These are phyloP conservation scores for Ligdia adustata DNA, from an alignment of 2,888 invertebrate genomes.

Conservation along the genomic window DNA sequence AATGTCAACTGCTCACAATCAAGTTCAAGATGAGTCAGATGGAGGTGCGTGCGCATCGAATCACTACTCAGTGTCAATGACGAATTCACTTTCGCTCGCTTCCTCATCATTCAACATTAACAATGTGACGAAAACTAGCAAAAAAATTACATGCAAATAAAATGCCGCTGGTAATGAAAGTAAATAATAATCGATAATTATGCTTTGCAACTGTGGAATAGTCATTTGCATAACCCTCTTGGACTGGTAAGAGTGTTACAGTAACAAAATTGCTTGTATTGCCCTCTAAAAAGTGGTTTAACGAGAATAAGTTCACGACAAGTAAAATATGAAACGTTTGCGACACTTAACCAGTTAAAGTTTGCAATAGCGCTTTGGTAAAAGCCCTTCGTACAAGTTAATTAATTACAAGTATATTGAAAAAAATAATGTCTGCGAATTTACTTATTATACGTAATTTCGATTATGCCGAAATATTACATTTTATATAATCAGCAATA, in stretches of 20 bases:
- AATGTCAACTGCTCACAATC: conserved; percentile 59
- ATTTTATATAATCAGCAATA: too few species aligned
- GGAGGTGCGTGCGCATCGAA: conserved; percentile 44
- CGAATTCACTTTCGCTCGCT: conserved; percentile 63
- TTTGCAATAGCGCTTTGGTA: conserved; percentile 48
- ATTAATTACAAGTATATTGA: conserved; percentile 11
- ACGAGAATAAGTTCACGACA: conserved; percentile 44
- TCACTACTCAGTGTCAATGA: conserved; percentile 69
- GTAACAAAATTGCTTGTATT: conserved; percentile 52
- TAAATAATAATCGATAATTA: conserved; percentile 26
- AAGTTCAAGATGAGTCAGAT: conserved; percentile 74
- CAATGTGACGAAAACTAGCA: conserved; percentile 22
- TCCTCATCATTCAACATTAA: conserved; percentile 43
- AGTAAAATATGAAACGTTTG: conserved; percentile 45
- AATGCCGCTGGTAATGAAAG: conserved; percentile 20
- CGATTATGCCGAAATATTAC: too few species aligned
- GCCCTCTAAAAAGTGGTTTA: conserved; percentile 71
- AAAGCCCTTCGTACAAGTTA: conserved; percentile 29
- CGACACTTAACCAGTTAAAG: conserved; percentile 59
- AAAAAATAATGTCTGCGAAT: too few species aligned
- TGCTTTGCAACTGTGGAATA: conserved; percentile 32
- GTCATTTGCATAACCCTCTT: conserved; percentile 45
- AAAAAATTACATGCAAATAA: conserved; percentile 28
- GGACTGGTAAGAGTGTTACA: conserved; percentile 42
- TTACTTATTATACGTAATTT: too few species aligned